Evolutionary conservation across 2,113 vertebrate species (phyloP), one percentile per base, ranked within the genome.

Genomic region (Desmodus rotundus): DNA sequence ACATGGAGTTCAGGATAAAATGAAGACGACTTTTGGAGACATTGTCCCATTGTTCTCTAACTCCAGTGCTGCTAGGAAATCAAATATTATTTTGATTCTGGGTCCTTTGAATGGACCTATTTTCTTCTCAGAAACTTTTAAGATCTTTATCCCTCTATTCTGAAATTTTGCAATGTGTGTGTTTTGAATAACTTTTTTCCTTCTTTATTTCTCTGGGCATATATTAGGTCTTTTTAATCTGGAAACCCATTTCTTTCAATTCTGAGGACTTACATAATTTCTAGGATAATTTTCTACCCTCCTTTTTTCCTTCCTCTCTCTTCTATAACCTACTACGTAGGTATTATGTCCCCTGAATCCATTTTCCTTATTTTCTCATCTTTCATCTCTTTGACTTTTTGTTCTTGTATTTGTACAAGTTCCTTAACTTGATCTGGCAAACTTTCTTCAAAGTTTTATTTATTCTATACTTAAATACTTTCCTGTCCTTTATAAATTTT

Each of bases 341-440:
- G 13, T 88, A 41, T 63, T 36, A 4, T 73, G 58, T 43, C 91
- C 9, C 83, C 38, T 76, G 22, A 91, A 86, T 43, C 50, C 7
- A 24, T 9, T 61, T 91, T 84, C 72, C n/a, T 82, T 92, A 80
- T 67, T 38, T 84, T 67, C 33, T 92, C 22, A 65, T n/a, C 87
- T 89, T 84, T 67, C 33, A 54, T 63, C 24, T 47, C 43, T 52
- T 52, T 65, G 43, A 70, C 17, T 68, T 85, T 91, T 89, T 74
- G 4, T 74, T 28, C 36, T 38, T 58, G 7, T 93, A 88, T 72
- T 87, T 83, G 16, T 45, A 68, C 56, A 67, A 78, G 63, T 80
- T 93, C 50, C 73, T 89, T 74, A 92, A 89, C 8, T 89, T 52
- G 63, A 73, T 68, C n/a, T 91, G 80, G 65, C 56, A 90, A 93